phyloP scores from a whole-genome alignment of 2,113 vertebrate species.

The Petromus typicus region DNA sequence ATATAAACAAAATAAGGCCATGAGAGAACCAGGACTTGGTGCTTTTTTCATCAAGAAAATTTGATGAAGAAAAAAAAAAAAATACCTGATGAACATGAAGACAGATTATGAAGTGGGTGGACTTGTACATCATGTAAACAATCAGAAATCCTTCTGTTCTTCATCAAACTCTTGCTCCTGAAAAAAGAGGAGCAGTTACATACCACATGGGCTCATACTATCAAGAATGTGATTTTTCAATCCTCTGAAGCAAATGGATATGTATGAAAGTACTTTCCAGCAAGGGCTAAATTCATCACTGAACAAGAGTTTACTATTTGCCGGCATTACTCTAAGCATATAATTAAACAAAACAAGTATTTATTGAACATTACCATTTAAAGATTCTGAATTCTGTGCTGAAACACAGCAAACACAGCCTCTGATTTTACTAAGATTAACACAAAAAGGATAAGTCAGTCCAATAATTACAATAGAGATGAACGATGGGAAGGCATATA shows the following conservation, averaged over 20 bases:
- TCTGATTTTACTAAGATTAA: background rate
- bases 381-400: background rate
- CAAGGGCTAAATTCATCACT: background rate
- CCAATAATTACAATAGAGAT: background rate
- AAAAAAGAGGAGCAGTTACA: background rate
- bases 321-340: background rate
- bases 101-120: constrained; percentile 87
- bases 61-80: background rate
- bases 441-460: background rate
- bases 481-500: background rate
- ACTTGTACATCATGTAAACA: constrained; percentile 93
- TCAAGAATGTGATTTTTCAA: background rate
- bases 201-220: background rate
- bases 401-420: background rate
- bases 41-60: background rate
- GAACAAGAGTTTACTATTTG: background rate
- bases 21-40: background rate
- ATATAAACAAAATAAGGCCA: background rate
- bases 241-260: background rate
- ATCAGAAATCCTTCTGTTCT: constrained; percentile 93
- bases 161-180: constrained; percentile 96
- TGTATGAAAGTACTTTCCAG: background rate
- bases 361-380: background rate
- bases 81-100: constrained; percentile 87
- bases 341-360: background rate